Evolutionary conservation across 37 sponge, comb jelly and placozoan genomes (phyloP), one percentile per base, ranked within the genome.

Genomic region (Oopsacas minuta): DNA sequence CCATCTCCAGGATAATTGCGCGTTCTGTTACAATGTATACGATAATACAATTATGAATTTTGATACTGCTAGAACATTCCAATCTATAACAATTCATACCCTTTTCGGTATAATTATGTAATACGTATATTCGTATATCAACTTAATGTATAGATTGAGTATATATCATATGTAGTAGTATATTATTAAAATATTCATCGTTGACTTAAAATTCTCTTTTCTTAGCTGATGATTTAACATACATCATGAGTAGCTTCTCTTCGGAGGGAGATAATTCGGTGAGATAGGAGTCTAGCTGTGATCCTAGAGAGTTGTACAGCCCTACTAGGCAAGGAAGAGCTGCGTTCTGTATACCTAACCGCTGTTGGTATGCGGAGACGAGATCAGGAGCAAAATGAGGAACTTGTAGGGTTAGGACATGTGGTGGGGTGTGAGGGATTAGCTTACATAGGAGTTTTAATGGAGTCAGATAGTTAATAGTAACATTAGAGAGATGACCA

Each of bases 241-340:
- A 61, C 75, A 61, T 61, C 75, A 20, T 25, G 75, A 61, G 75
- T n/a, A 61, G 75, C 75, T 61, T 61, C 17, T 61, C 75, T 61
- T 61, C 32, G 28, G 75, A 10, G 28, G 75, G 75, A 34, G 75
- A 61, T 3, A 61, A 34, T 61, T 34, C 75, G 32, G 20, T 12
- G 7, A 61, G 75, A n/a, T 61, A 61, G 17, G 75, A 5, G 75
- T 61, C 75, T 3, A 61, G 5, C 75, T 61, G 75, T 25, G 75
- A n/a, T 5, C 28, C 75, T n/a, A 61, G 30, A 12, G 28, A 61
- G 30, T 61, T 61, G 22, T 12, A 61, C 17, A 61, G 75, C 30
- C 75, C 75, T 5, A 61, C 75, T 3, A 61, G 75, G 22, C 75
- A 61, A 12, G 75, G 75, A 5, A 61, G 75, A 34, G 75, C 75